phyloP scores from a whole-genome alignment of 64 coral and sea anemone genomes.

The Dendronephthya gigantea region DNA sequence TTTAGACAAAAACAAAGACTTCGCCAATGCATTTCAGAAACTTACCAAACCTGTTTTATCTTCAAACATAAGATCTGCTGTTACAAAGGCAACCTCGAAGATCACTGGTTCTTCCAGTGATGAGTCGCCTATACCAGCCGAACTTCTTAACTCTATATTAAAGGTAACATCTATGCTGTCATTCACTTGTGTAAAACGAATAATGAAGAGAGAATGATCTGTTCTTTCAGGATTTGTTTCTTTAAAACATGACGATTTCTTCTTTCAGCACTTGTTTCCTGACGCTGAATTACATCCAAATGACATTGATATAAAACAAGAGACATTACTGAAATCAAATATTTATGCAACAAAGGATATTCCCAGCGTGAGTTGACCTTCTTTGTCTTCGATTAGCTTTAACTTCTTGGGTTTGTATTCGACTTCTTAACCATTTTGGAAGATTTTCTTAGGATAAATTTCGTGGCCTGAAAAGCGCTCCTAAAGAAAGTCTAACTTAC shows the following conservation, averaged over 20 bases:
- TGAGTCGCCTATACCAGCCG: conserved; percentile 60
- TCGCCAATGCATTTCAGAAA: conserved; percentile 78
- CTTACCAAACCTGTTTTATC: conserved; percentile 64
- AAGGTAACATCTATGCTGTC: conserved; percentile 43
- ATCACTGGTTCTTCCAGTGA: conserved; percentile 57
- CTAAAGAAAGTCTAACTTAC: conserved; percentile 69
- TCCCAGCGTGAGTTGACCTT: not conserved
- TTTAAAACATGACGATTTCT: too few relatives aligned
- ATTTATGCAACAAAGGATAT: not conserved
- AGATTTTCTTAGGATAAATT: conserved; percentile 58
- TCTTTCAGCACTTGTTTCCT: conserved; percentile 62
- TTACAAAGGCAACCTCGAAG: conserved; percentile 78
- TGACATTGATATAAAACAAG: conserved; percentile 56
- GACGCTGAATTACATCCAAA: conserved; percentile 80
- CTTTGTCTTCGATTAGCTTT: not conserved
- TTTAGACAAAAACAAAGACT: conserved; percentile 58
- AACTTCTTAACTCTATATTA: conserved; percentile 57
- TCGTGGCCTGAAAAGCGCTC: conserved; percentile 69
- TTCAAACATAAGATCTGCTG: conserved; percentile 63
- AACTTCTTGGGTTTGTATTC: not conserved
- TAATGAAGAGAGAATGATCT: not conserved
- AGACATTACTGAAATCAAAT: conserved; percentile 38
- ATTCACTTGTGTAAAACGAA: not conserved
- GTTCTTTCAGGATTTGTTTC: not conserved
- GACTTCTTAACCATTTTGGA: not conserved